Percentiles rank a stretch among this genome's conserved stretches.
phyloP scores from a whole-genome alignment of 2,797 vertebrate species.

The Syncerus caffer region DNA sequence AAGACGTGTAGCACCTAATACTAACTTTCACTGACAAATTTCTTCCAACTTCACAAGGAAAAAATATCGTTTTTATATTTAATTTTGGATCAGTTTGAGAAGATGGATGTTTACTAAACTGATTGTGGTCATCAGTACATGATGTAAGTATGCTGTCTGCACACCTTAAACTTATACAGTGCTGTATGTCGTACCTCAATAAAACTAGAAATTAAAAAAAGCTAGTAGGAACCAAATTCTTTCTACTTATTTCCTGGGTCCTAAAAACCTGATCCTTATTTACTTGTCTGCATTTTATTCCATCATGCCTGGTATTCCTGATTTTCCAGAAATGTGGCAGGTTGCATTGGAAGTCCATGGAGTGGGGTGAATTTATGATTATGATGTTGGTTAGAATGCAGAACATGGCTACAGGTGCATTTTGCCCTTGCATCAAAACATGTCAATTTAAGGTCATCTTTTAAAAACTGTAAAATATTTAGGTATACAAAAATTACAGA shows the following conservation, averaged over 20 bases:
- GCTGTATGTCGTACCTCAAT: neutral
- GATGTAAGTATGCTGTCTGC: neutral
- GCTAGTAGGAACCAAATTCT: neutral
- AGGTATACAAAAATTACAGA: neutral
- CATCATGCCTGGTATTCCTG: neutral
- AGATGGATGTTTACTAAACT: neutral
- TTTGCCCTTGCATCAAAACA: neutral
- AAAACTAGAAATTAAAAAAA: neutral
- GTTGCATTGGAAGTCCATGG: neutral
- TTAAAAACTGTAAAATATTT: neutral
- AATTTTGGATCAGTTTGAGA: neutral
- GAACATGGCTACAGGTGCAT: neutral
- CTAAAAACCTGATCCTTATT: neutral
- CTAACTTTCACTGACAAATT: neutral
- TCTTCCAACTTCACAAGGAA: neutral
- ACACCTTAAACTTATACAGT: neutral
- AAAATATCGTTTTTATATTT: neutral
- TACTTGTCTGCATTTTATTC: neutral
- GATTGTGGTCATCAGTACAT: neutral
- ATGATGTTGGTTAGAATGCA: neutral
- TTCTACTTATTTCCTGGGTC: neutral
- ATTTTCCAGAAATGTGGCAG: neutral
- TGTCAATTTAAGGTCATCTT: neutral
- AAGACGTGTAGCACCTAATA: neutral
- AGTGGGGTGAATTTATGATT: neutral